phyloP scores from a whole-genome alignment of 2,797 vertebrate species.

The Neoniphon sammara region DNA sequence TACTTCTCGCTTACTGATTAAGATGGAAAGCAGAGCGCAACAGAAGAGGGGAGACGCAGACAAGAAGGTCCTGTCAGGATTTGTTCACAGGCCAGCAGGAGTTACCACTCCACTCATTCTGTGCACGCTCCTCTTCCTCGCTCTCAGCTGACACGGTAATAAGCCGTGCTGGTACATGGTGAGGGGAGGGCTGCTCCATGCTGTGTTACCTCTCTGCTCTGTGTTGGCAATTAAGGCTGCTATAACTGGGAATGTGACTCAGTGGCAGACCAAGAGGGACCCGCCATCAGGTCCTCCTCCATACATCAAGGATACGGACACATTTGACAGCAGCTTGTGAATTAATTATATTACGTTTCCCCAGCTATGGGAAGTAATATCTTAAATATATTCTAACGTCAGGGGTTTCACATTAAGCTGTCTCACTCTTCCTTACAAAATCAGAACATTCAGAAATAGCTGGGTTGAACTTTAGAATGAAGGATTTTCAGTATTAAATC shows the following conservation, averaged over 20 bases:
- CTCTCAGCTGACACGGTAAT: not conserved
- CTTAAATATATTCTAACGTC: conserved; percentile 16
- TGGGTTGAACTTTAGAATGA: conserved; percentile 1
- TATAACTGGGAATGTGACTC: conserved; percentile 50
- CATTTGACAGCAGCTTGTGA: conserved; percentile 28
- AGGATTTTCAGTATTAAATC: too few species aligned
- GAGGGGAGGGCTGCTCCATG: conserved; percentile 28
- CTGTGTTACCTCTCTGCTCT: conserved; percentile 9
- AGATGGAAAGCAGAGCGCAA: not conserved
- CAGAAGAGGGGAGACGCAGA: not conserved
- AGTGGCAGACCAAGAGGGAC: conserved; percentile 34
- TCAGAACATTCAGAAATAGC: not conserved
- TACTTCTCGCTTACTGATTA: too few species aligned
- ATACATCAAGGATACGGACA: conserved; percentile 12
- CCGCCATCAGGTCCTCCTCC: conserved; percentile 27
- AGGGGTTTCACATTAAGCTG: too few species aligned
- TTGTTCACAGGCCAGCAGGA: too few species aligned
- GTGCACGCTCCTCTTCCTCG: conserved; percentile 7
- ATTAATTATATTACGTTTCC: conserved; percentile 49
- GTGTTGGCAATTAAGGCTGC: conserved; percentile 54
- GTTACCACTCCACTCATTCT: not conserved
- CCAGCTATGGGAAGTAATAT: conserved; percentile 3
- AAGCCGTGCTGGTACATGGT: not conserved
- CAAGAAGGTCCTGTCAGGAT: not conserved
- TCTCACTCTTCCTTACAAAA: conserved; percentile 5